phyloP scores from a whole-genome alignment of 2,888 invertebrate genomes.

The Heteromurus nitidus region DNA sequence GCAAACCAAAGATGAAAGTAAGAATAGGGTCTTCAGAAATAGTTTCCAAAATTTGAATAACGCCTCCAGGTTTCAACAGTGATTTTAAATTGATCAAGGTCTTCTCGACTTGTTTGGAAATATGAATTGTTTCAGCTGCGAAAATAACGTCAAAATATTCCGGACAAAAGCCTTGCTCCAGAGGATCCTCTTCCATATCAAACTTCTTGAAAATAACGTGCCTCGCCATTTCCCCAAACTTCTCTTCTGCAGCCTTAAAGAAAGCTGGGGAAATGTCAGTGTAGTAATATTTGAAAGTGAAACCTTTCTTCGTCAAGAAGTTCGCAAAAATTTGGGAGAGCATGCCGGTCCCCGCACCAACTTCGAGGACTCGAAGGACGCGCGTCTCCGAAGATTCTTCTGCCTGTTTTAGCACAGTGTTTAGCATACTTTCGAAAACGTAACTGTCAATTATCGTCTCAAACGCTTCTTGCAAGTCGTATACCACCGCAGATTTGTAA shows the following conservation, averaged over 20 bases:
- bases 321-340: not conserved
- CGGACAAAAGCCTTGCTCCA: constrained; percentile 41
- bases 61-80: constrained; percentile 29
- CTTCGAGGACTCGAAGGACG: constrained; percentile 44
- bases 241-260: constrained; percentile 24
- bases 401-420: no score
- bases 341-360: constrained; percentile 51
- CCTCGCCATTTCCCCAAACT: constrained; percentile 20
- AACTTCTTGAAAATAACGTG: constrained; percentile 32
- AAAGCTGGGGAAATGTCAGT: constrained; percentile 53
- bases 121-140: constrained; percentile 47
- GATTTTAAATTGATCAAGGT: constrained; percentile 31
- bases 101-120: constrained; percentile 34
- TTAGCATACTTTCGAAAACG: no score
- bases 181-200: constrained; percentile 52
- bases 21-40: constrained; percentile 23
- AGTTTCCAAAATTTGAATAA: constrained; percentile 38
- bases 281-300: constrained; percentile 22
- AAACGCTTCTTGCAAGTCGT: constrained; percentile 14
- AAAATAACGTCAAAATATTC: constrained; percentile 43
- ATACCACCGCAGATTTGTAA: no score
- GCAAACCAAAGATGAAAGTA: constrained; percentile 32
- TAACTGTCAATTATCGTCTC: not conserved
- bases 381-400: no score
- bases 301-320: not conserved